Evolutionary conservation across 2,888 invertebrate genomes (phyloP), one percentile per base, ranked within the genome.

Genomic region (Euphydryas editha): DNA sequence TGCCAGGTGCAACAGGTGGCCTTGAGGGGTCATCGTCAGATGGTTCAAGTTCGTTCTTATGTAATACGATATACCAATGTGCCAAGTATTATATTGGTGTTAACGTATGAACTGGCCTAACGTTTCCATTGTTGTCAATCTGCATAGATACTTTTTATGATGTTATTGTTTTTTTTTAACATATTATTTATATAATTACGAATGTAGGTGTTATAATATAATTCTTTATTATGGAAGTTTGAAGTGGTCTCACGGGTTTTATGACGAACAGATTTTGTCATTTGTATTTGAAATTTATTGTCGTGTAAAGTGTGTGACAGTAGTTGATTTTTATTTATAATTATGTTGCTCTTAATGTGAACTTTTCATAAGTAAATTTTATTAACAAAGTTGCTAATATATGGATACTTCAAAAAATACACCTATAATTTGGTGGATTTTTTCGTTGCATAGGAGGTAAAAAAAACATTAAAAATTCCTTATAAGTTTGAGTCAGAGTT

Each of bases 1-100:
- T 36, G 75, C 78, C 78, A 78, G 73, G 54, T 77, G 80, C 78
- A 79, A 80, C 78, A 79, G 72, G 79, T 78, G 72, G 68, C 73
- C 73, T 75, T 72, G 70, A 49, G 71, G 61, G 71, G 69, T 71
- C 72, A 69, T 64, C 68, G 69, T 63, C 75, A 67, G 69, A 66
- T 17, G 74, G 76, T 78, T 79, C 79, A 78, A 67, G 77, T 73
- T 71, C 61, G 59, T 67, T 64, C 58, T 71, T 49, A 57, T 49
- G 37, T 47, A 62, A 62, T 55, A 15, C 24, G 36, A 30, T 5
- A 24, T 47, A 15, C 11, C 30, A 36, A n/a, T 54, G 36, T 17
- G 54, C 36, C 54, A 54, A 36, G 36, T 51, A 15, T 51, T 24
- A 46, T 46, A 46, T 46, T 17, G 46, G 46, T 46, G 4, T 36